Conservation (phyloP, 2,888 invertebrate genomes). For the Torymus tubicola region DNA sequence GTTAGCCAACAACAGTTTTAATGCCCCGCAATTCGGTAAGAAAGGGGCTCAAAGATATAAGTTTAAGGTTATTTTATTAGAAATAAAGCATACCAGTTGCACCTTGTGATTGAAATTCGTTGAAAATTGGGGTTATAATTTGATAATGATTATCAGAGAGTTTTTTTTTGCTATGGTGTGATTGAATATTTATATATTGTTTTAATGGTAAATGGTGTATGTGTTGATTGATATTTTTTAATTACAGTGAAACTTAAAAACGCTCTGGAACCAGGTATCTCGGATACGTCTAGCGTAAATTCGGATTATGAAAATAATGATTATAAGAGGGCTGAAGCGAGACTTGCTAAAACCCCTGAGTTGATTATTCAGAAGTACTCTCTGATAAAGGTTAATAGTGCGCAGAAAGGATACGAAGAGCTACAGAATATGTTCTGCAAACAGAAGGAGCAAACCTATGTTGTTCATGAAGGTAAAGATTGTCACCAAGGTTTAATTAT, state of each 20-base stretch:
- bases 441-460: slow-evolving; percentile 70
- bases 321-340: slow-evolving; percentile 76
- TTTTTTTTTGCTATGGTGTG: no score
- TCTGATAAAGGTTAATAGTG: slow-evolving; percentile 69
- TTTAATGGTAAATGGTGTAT: no score
- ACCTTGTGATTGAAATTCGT: no score
- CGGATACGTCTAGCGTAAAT: slow-evolving; percentile 71
- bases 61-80: slow-evolving; percentile 21
- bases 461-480: slow-evolving; percentile 69
- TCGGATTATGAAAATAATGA: slow-evolving; percentile 72
- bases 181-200: no score
- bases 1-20: slow-evolving; percentile 33
- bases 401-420: slow-evolving; percentile 70
- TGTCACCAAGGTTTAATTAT: slow-evolving; percentile 57
- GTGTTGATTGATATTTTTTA: background rate
- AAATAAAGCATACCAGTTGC: no score
- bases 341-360: slow-evolving; percentile 75
- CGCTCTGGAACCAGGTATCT: slow-evolving; percentile 62
- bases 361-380: slow-evolving; percentile 74
- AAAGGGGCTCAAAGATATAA: background rate
- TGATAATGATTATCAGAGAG: no score
- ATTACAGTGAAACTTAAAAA: slow-evolving; percentile 52
- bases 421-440: slow-evolving; percentile 70
- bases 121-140: no score
- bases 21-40: slow-evolving; percentile 38